Evolutionary conservation across 2,888 invertebrate species (phyloP).

Genomic region (Rotaria macrura): DNA sequence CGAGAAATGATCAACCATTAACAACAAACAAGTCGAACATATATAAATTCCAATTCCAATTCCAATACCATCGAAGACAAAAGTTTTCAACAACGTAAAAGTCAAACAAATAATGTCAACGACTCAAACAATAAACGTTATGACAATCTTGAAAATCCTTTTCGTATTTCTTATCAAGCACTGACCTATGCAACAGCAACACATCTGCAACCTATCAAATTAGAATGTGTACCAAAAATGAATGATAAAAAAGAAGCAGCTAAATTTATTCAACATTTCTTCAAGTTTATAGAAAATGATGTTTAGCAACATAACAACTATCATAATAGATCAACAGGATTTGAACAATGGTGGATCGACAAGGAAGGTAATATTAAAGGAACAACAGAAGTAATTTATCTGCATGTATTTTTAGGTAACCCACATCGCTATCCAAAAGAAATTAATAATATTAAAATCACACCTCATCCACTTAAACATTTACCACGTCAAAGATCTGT

Average conservation of each 20-base stretch:
- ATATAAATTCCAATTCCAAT: too few species aligned
- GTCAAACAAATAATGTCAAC: neutral
- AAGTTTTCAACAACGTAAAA: neutral
- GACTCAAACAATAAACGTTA: too few species aligned
- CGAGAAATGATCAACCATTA: too few species aligned
- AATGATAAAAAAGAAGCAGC: neutral
- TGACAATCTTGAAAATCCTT: neutral
- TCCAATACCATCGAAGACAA: too few species aligned
- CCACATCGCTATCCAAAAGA: neutral
- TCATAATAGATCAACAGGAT: neutral
- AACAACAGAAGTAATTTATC: neutral
- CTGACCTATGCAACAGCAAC: neutral
- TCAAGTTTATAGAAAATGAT: neutral
- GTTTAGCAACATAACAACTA: neutral
- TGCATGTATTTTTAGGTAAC: neutral
- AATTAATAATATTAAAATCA: neutral
- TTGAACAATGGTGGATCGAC: neutral
- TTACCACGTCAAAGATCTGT: neutral
- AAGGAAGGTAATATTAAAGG: neutral
- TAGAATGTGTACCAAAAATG: neutral
- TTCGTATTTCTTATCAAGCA: neutral
- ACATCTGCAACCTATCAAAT: neutral
- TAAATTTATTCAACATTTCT: neutral
- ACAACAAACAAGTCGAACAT: too few species aligned
- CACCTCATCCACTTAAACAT: neutral